phyloP scores from a whole-genome alignment of 2,888 invertebrate genomes.

The Epistrophe grossulariae region DNA sequence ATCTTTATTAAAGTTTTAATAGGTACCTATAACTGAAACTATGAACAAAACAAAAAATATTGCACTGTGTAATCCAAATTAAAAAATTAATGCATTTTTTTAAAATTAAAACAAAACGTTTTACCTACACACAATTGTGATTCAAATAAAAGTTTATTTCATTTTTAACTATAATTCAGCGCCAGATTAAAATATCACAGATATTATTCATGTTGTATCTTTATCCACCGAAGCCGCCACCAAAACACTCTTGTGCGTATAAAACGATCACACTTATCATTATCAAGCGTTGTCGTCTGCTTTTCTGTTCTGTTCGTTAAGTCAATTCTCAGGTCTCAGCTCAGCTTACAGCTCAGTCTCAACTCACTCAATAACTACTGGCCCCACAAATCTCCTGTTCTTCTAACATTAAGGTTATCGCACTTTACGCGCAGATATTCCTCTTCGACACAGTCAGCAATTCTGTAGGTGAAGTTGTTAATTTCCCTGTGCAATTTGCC shows the following conservation, averaged over 20 bases:
- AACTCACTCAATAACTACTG: conserved; percentile 25
- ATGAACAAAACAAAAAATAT: neutral
- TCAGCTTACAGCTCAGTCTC: neutral
- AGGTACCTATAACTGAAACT: neutral
- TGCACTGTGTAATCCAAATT: neutral
- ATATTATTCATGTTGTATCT: conserved; percentile 13
- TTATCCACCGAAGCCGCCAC: conserved; percentile 43
- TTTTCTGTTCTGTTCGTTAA: conserved; percentile 19
- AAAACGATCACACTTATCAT: conserved; percentile 55
- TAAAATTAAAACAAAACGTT: neutral
- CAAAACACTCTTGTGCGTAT: neutral
- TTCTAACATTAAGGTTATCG: conserved; percentile 73
- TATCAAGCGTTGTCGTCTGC: conserved; percentile 39
- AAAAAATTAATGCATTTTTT: neutral
- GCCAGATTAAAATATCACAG: conserved; percentile 38
- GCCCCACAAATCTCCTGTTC: conserved; percentile 61
- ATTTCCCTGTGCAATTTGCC: conserved; percentile 37
- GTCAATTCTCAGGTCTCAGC: conserved; percentile 5
- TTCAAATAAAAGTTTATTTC: neutral
- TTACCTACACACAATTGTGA: neutral
- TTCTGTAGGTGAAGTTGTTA: conserved; percentile 71
- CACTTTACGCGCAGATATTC: conserved; percentile 72
- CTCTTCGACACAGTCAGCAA: conserved; percentile 58
- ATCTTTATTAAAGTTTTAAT: no score
- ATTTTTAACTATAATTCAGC: conserved; percentile 31